These are phyloP conservation scores for Clarias magur DNA, from an alignment of 2,113 vertebrate species.

Conservation along the genomic window DNA sequence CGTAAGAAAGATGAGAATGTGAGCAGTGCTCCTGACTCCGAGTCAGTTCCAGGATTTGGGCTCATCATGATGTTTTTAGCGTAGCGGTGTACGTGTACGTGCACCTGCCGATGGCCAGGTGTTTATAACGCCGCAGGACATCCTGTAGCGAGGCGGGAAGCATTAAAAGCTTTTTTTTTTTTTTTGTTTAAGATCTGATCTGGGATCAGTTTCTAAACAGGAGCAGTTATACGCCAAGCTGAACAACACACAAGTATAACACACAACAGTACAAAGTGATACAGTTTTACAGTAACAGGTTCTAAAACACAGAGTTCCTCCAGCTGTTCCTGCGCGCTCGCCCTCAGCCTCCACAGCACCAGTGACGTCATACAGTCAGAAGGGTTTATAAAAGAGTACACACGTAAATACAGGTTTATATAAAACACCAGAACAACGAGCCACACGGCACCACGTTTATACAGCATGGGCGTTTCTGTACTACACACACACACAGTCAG, in stretches of 20 bases:
- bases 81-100: too few species aligned
- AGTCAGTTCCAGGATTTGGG: neutral
- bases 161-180: too few species aligned
- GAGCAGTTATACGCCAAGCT: neutral
- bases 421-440: neutral
- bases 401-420: slow-evolving; percentile 63
- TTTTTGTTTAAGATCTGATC: neutral
- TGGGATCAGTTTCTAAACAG: slow-evolving; percentile 10
- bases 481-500: neutral
- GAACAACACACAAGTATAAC: slow-evolving; percentile 45
- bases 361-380: slow-evolving; percentile 67
- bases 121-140: neutral
- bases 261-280: slow-evolving; percentile 54
- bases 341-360: slow-evolving; percentile 63
- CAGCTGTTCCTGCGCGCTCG: slow-evolving; percentile 65
- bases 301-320: slow-evolving; percentile 40
- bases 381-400: slow-evolving; percentile 56
- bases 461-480: slow-evolving; percentile 6
- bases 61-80: neutral
- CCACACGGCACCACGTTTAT: neutral
- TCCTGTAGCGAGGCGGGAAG: neutral
- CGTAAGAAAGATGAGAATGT: neutral
- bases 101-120: neutral
- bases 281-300: slow-evolving; percentile 55
- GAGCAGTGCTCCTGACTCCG: neutral